These are phyloP conservation scores for Pangasius krempfi DNA, from an alignment of 2,797 vertebrate species.

Conservation along the genomic window DNA sequence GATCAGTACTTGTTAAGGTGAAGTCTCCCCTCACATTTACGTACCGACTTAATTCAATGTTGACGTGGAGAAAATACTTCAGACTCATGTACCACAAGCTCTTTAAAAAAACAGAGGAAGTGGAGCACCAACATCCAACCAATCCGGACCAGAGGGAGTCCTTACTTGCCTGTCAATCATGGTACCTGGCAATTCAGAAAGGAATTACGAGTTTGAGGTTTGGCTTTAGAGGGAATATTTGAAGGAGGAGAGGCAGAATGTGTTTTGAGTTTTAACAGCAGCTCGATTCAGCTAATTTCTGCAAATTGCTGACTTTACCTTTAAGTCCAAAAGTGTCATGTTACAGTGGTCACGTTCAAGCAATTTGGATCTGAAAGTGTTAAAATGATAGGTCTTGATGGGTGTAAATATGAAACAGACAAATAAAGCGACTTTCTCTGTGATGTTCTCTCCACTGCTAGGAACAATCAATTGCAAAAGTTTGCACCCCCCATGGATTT, in stretches of 20 bases:
- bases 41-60: not conserved
- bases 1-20: not conserved
- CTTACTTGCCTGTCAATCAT: not conserved
- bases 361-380: not conserved
- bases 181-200: not conserved
- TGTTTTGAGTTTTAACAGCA: not conserved
- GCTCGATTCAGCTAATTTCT: not conserved
- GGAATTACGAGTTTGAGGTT: not conserved
- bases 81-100: not conserved
- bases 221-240: not conserved
- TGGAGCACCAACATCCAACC: not conserved
- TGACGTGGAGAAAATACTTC: not conserved
- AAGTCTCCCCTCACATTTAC: not conserved
- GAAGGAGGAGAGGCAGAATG: not conserved
- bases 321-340: not conserved
- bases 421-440: not conserved
- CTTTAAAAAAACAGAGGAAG: not conserved
- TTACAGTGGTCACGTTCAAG: not conserved
- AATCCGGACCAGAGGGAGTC: not conserved
- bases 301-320: not conserved
- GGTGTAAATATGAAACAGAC: not conserved
- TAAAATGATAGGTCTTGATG: not conserved
- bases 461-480: not conserved
- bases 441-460: not conserved
- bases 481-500: not conserved